Percentiles rank a stretch among this genome's conserved stretches.
These are phyloP conservation scores for Machimus atricapillus DNA, from an alignment of 2,888 invertebrate genomes.

Conservation along the genomic window DNA sequence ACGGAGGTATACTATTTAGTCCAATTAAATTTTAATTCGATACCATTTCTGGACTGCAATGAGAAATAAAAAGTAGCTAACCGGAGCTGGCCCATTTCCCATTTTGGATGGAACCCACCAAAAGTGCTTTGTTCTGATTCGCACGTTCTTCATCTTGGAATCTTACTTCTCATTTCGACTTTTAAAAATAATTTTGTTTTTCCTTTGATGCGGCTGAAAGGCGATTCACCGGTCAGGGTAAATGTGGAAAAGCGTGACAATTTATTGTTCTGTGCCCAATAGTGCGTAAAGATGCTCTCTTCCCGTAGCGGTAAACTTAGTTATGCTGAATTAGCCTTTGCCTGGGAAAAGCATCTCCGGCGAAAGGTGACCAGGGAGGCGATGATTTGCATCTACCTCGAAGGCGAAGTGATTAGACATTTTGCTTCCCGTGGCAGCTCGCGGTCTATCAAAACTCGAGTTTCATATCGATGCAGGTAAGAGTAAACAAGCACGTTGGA, in stretches of 20 bases:
- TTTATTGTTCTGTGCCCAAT: neutral
- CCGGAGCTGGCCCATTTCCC: neutral
- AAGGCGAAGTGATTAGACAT: neutral
- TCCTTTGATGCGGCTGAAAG: neutral
- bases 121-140: neutral
- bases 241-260: neutral
- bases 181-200: neutral
- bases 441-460: neutral
- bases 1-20: neutral
- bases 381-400: neutral
- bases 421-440: neutral
- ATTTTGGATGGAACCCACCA: neutral
- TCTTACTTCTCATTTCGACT: neutral
- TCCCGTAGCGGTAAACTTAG: neutral
- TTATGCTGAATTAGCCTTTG: neutral
- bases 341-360: neutral
- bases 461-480: neutral
- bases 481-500: slow-evolving; percentile 5
- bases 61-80: neutral
- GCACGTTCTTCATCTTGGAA: neutral
- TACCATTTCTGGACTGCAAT: neutral
- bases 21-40: neutral
- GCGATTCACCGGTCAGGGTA: neutral
- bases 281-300: neutral
- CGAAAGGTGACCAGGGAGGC: neutral